Evolutionary conservation across 2,113 vertebrate genomes (phyloP).

Genomic region (Cinclus mexicanus): DNA sequence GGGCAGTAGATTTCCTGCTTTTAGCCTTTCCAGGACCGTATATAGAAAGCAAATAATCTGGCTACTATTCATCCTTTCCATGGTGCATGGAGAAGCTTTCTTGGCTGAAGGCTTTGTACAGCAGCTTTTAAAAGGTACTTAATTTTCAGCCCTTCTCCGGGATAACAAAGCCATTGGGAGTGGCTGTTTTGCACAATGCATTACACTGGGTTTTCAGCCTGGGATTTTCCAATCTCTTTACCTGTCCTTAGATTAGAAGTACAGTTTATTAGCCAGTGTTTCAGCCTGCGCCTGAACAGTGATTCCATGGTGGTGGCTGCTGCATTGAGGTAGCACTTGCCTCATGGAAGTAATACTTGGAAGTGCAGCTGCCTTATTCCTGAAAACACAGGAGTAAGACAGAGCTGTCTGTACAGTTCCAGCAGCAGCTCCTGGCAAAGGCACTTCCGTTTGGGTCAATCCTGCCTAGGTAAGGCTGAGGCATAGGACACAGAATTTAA

Average conservation of each 20-base stretch:
- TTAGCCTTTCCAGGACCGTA: neutral
- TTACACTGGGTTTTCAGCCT: neutral
- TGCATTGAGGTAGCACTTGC: rapidly evolving
- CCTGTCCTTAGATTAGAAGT: neutral
- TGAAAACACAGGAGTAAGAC: neutral
- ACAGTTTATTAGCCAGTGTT: neutral
- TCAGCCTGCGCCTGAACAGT: neutral
- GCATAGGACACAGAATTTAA: neutral
- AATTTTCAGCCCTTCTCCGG: neutral
- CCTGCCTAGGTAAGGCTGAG: neutral
- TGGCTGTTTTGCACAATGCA: neutral
- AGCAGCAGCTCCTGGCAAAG: neutral
- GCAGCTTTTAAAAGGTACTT: neutral
- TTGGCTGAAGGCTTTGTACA: neutral
- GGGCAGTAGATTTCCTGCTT: neutral
- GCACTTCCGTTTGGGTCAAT: neutral
- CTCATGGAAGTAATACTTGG: neutral
- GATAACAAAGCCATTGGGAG: neutral
- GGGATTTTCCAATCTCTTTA: neutral
- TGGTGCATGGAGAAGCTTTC: neutral
- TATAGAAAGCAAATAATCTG: neutral
- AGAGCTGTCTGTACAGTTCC: neutral
- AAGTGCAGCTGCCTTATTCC: neutral
- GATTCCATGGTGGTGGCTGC: neutral
- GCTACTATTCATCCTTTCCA: neutral